phyloP scores from a whole-genome alignment of 2,113 vertebrate species.

The Zosterops hypoxanthus region DNA sequence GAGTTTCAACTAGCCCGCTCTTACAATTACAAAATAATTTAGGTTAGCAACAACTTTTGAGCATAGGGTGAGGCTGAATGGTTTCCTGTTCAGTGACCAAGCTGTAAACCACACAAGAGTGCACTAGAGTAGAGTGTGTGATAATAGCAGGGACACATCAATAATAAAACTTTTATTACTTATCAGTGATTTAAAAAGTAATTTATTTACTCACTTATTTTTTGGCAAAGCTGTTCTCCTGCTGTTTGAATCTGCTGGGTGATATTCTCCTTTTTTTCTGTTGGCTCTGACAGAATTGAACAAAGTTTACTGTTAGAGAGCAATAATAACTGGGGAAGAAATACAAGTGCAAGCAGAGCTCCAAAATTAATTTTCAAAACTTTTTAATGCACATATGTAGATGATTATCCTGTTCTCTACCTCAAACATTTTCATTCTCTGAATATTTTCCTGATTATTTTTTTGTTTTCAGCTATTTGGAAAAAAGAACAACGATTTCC shows the following conservation, averaged over 20 bases:
- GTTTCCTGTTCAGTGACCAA: constrained; percentile 10
- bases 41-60: neutral
- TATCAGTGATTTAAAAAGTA: constrained; percentile 7
- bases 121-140: neutral
- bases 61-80: neutral
- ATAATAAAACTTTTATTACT: neutral
- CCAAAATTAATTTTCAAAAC: neutral
- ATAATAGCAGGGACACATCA: neutral
- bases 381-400: neutral
- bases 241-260: neutral
- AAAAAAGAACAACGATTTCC: neutral
- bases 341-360: neutral
- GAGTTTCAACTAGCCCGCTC: neutral
- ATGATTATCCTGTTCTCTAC: neutral
- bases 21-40: neutral
- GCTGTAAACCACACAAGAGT: neutral
- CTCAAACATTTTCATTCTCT: neutral
- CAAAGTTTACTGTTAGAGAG: constrained; percentile 6
- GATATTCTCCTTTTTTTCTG: constrained; percentile 15
- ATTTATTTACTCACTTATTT: constrained; percentile 67
- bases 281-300: constrained; percentile 47
- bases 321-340: neutral
- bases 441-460: neutral
- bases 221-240: constrained; percentile 50
- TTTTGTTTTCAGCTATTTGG: neutral